Evolutionary conservation across 2,113 vertebrate genomes (phyloP).

Genomic region (Neotragus moschatus): DNA sequence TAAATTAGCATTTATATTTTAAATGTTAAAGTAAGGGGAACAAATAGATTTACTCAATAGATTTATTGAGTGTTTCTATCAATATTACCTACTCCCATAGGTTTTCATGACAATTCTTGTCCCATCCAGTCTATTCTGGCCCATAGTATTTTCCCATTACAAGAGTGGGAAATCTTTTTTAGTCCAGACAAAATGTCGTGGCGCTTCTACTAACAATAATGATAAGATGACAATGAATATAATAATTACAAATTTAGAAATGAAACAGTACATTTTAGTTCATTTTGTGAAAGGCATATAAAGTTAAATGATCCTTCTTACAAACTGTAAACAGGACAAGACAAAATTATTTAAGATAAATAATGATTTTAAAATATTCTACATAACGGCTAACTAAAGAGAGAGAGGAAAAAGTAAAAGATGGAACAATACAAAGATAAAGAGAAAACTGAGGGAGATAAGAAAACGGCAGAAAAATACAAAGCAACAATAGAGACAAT

Average conservation of each 20-base stretch:
- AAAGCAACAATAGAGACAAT: background rate
- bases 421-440: background rate
- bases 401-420: background rate
- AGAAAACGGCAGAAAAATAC: background rate
- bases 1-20: slow-evolving; percentile 6
- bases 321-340: background rate
- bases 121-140: background rate
- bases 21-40: background rate
- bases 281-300: background rate
- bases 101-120: background rate
- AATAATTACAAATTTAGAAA: background rate
- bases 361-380: background rate
- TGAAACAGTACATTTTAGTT: background rate
- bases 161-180: background rate
- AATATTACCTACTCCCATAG: background rate
- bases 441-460: background rate
- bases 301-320: background rate
- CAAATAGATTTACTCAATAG: background rate
- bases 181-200: background rate
- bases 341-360: background rate
- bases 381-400: background rate
- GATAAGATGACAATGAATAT: background rate
- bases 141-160: background rate
- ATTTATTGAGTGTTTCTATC: background rate
- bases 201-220: background rate